Percentiles rank a stretch among this genome's conserved stretches.
phyloP scores from a whole-genome alignment of 2,113 vertebrate genomes.

The Microtus oregoni region DNA sequence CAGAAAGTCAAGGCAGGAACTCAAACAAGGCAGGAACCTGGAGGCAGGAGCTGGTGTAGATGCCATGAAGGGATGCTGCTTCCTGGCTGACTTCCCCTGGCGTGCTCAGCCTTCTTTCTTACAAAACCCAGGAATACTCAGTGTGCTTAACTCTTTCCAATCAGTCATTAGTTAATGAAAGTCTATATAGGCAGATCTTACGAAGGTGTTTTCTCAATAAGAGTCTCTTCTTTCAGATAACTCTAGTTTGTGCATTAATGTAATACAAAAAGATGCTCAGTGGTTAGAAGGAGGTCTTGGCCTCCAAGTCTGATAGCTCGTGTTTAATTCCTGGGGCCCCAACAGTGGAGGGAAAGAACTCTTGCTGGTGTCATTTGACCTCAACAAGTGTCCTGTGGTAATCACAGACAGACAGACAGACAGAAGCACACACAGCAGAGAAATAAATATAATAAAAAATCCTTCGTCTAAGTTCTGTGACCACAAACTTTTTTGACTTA shows the following conservation, averaged over 20 bases:
- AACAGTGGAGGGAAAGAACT: background rate
- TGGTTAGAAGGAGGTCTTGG: no score
- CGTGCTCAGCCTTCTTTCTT: background rate
- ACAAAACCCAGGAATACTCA: background rate
- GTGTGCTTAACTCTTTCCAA: background rate
- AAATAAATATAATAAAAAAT: background rate
- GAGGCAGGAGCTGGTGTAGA: background rate
- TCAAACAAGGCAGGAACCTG: background rate
- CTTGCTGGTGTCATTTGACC: background rate
- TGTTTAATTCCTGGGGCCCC: no score
- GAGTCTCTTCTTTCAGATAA: background rate
- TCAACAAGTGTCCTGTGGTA: background rate
- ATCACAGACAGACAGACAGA: background rate
- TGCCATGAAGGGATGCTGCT: background rate
- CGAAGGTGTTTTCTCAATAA: background rate
- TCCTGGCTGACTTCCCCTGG: background rate
- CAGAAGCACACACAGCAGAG: background rate
- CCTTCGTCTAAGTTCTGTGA: slow-evolving; percentile 76
- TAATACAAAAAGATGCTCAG: background rate
- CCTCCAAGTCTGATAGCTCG: background rate
- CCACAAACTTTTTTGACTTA: slow-evolving; percentile 82
- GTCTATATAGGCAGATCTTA: background rate
- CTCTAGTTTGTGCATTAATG: background rate
- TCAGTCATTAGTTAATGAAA: background rate
- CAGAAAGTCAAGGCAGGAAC: background rate